Evolutionary conservation across 2,113 vertebrate species (phyloP).

Genomic region (Mormyrus iriodes): DNA sequence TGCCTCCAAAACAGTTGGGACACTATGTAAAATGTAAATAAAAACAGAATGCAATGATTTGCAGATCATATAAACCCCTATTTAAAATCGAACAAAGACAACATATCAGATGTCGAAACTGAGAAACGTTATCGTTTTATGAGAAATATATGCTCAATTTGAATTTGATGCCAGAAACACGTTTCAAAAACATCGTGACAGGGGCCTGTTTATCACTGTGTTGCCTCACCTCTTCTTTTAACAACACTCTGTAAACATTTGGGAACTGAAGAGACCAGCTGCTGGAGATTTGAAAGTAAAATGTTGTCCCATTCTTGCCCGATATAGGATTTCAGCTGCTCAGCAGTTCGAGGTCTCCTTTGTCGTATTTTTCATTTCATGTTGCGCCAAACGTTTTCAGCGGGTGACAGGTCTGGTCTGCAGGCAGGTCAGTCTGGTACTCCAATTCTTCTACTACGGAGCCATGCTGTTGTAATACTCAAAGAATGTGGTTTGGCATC

Average conservation of each 20-base stretch:
- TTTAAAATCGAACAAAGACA: not conserved
- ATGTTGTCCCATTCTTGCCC: not conserved
- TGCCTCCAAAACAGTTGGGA: not conserved
- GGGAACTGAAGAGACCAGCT: not conserved
- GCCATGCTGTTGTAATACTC: not conserved
- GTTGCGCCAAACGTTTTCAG: not conserved
- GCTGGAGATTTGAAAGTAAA: not conserved
- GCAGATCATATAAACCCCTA: not conserved
- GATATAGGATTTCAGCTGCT: not conserved
- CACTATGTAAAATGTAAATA: not conserved
- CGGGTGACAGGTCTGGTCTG: not conserved
- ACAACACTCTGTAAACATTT: not conserved
- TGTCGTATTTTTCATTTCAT: not conserved
- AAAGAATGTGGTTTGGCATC: not conserved
- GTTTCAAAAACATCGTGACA: not conserved
- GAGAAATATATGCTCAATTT: not conserved
- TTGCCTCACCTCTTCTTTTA: not conserved
- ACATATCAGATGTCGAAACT: not conserved
- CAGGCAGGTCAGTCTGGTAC: not conserved
- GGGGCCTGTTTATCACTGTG: no score
- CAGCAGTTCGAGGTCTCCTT: not conserved
- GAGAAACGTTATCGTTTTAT: not conserved
- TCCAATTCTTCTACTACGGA: not conserved
- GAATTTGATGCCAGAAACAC: not conserved
- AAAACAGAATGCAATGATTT: not conserved